Evolutionary conservation across 1,140 invertebrate genomes (phyloP).

Genomic region (Pseudomyrmex concolor): DNA sequence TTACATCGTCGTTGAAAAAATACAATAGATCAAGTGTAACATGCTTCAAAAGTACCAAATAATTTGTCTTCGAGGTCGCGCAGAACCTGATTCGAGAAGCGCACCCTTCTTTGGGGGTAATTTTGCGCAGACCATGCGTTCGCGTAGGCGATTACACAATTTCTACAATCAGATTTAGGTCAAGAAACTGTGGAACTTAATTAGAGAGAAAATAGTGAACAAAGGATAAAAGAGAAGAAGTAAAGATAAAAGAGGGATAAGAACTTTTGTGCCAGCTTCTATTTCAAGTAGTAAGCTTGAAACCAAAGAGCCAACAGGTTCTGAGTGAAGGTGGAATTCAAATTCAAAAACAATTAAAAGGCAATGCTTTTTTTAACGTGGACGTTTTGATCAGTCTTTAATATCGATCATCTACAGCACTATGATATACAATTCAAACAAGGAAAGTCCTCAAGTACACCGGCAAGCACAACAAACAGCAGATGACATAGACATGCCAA

Average conservation of each 20-base stretch:
- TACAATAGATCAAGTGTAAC: conserved; percentile 48
- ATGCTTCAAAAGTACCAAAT: conserved; percentile 48
- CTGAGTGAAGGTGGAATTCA: too few species aligned
- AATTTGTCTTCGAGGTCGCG: conserved; percentile 59
- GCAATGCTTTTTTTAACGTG: too few species aligned
- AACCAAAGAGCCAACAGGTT: too few species aligned
- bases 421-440: too few species aligned
- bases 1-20: conserved; percentile 17
- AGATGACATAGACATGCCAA: too few species aligned
- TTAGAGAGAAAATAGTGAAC: conserved; percentile 65
- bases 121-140: conserved; percentile 15
- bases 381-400: too few species aligned
- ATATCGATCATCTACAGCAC: too few species aligned
- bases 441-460: too few species aligned
- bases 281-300: too few species aligned
- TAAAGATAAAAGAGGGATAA: conserved; percentile 30
- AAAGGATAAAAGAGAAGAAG: neutral
- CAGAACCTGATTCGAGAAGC: conserved; percentile 28
- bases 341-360: too few species aligned
- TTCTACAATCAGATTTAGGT: conserved; percentile 61
- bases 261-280: conserved; percentile 53
- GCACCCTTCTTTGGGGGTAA: conserved; percentile 26
- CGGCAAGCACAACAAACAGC: too few species aligned
- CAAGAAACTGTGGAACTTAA: conserved; percentile 69
- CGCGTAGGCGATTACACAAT: conserved; percentile 48